Conservation (phyloP, 2,797 vertebrate species). For the Platyrinchus mystaceus region DNA sequence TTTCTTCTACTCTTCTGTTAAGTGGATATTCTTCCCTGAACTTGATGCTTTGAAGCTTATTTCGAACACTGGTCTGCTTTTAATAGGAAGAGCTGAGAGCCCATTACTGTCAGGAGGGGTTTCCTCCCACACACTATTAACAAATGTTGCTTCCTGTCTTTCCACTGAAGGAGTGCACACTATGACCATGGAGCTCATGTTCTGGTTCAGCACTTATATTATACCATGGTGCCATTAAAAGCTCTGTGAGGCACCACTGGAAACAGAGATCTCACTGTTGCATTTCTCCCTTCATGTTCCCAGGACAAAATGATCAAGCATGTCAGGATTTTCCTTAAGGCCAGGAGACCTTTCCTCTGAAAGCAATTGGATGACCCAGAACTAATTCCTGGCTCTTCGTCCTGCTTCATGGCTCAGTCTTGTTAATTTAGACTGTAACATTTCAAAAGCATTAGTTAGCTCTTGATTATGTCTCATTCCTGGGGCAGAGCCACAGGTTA, state of each 20-base stretch:
- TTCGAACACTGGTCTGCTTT: background rate
- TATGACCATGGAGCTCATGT: background rate
- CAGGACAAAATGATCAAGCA: background rate
- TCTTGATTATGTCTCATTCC: background rate
- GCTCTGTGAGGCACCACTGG: background rate
- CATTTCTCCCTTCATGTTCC: background rate
- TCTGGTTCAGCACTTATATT: background rate
- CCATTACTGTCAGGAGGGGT: background rate
- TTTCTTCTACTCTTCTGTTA: background rate
- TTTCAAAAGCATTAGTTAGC: background rate
- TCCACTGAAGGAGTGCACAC: background rate
- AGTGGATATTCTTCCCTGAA: constrained; percentile 8
- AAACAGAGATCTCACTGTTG: background rate
- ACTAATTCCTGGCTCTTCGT: background rate
- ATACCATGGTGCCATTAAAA: background rate
- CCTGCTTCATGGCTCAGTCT: background rate
- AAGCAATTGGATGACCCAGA: background rate
- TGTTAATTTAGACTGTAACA: background rate
- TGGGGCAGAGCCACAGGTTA: background rate
- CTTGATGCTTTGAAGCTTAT: background rate
- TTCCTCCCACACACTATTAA: background rate
- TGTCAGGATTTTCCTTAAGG: background rate
- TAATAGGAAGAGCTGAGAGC: background rate
- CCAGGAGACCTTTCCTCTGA: background rate
- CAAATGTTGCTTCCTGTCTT: background rate